Evolutionary conservation across 2,797 vertebrate species (phyloP), one percentile per base, ranked within the genome.

Genomic region (Falco concolor): DNA sequence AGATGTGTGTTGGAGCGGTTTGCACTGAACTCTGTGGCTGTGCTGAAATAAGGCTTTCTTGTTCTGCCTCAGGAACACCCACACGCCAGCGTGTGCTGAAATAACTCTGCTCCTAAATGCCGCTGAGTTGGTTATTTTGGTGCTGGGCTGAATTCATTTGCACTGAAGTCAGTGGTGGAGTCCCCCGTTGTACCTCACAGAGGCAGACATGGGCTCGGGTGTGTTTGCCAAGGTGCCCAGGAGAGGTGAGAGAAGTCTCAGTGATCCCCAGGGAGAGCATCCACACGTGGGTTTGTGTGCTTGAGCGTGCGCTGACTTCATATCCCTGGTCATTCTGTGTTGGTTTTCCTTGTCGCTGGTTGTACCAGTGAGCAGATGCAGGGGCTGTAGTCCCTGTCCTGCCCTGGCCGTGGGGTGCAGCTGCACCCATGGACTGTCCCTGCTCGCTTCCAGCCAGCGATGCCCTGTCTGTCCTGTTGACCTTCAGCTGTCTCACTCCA

Each of bases 1-100:
- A 22, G 53, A 42, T 27, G 52, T 27, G 50, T 0, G 0, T 30
- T 2, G 3, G 65, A 42, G 34, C 7, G 47, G 83, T 72, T 88
- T 84, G 69, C 15, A 0, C 69, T 56, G 89, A 57, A 36, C 75
- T 83, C 72, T 8, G 0, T 5, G 86, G 60, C 91, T 80, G 13
- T 44, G 65, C 92, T 77, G 91, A 69, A 96, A 92, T 89, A 96
- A 95, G 73, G 72, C 53, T 85, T 77, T 87, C 95, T 94, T 94
- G 73, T 97, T 96, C 91, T 74, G 25, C 76, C 63, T 61, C 56
- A 32, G 84, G 90, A 95, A 80, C 93, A 87, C 96, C 91, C 93
- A 83, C 87, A 6, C 56, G 8, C 75, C 87, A 50, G 73, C 7
- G 1, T 27, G 42, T 36, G 82, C 91, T 93, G 89, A 87, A 94